Base-by-base conservation (phyloP, 2,888 invertebrate species). In the Chalcis sispes region DNA sequence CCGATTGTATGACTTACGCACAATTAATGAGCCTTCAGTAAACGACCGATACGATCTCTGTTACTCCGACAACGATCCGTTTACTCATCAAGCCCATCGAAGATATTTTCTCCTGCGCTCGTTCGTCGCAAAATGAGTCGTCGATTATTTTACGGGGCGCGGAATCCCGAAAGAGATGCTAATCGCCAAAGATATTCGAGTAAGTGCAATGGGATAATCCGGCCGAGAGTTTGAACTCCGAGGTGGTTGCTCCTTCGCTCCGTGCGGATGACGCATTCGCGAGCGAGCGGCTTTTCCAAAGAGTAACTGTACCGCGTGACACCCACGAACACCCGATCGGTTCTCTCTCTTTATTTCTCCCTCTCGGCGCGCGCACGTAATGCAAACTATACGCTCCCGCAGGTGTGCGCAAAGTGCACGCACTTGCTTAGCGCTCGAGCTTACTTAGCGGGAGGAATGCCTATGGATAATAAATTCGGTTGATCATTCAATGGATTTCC, bases 271-370 rank as follows among this genome's bases (percentile, higher is more conserved):
- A 81, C 80, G 79, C 78, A 77, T 76, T 70, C 58, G 73, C 72
- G 61, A 56, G 42, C 48, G 59, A 20, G 72, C 74, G 74, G 77
- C 76, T 79, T 80, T 80, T 81, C 79, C 78, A 66, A 76, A 75
- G 72, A 76, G 67, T 81, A 81, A 81, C 81, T 80, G 81, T 81
- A 81, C 74, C 77, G 64, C 32, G 78, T 74, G 77, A 79, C 79
- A 78, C 77, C 76, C 70, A 79, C 80, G 73, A 72, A 20, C 13
- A 1, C 1, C 52, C 8, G 23, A 18, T 32, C n/a, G 5, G 20
- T 25, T 32, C 29, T 58, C 18, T 32, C 29, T 32, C 8, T 58
- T 18, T 32, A 58, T 58, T 18, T 0, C 5, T 20, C 2, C 15
- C 3, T 15, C 3, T 46, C 4, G 2, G 23, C 18, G n/a, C 27